phyloP scores from a whole-genome alignment of 2,113 vertebrate species.

The Thamnophis sirtalis region DNA sequence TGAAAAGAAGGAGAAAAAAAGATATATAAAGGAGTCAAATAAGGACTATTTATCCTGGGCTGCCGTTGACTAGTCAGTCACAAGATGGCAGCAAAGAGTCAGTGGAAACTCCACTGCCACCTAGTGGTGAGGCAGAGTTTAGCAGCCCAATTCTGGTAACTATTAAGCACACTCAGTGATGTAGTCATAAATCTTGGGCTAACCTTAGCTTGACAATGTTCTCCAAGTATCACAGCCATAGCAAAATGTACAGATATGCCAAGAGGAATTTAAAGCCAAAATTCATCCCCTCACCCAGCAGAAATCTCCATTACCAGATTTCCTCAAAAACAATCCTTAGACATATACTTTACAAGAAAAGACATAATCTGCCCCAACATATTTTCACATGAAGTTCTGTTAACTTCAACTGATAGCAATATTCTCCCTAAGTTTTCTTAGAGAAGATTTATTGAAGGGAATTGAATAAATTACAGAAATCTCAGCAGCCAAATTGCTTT shows the following conservation, averaged over 20 bases:
- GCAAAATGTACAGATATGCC: background rate
- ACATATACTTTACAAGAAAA: background rate
- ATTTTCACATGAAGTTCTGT: background rate
- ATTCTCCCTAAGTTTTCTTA: background rate
- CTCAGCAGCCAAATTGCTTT: background rate
- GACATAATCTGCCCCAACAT: background rate
- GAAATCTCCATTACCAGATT: background rate
- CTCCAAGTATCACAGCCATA: background rate
- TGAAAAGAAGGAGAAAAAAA: background rate
- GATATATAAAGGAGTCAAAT: background rate
- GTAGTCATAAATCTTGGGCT: background rate
- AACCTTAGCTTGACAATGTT: background rate
- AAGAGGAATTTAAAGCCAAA: background rate
- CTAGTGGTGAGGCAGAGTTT: background rate
- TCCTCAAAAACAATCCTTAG: background rate
- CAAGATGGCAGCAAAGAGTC: background rate
- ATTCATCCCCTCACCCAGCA: background rate
- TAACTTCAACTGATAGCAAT: background rate
- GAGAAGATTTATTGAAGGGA: background rate
- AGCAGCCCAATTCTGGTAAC: background rate
- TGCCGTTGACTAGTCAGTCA: background rate
- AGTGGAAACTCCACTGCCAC: background rate
- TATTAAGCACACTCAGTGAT: background rate
- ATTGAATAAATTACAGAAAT: background rate
- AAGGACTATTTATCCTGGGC: background rate